Base-by-base conservation (phyloP, 2,797 vertebrate species). In the Neoniphon sammara region DNA sequence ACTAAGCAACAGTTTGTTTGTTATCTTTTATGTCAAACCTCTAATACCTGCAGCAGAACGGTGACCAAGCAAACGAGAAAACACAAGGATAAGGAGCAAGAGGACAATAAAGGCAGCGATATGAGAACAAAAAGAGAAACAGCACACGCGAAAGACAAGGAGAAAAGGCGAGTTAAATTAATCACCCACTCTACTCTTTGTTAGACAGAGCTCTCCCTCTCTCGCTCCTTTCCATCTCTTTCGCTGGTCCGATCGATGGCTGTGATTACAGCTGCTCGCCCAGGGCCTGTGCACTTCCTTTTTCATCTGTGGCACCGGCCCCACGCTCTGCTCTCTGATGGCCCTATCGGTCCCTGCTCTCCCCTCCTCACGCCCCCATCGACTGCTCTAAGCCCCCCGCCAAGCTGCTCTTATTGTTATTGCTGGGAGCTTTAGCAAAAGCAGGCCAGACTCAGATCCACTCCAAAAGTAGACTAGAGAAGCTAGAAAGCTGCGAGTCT, bases 191-290 rank as follows among this genome's bases (percentile, higher is more conserved):
- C 68, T 46, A 42, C 79, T 81, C 58, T 79, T 85, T 80, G 75
- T 81, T 79, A 72, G 56, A 75, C 9, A 53, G 83, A 80, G 67
- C 75, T 52, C 58, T 83, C 62, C 44, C 52, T 73, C 69, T 78
- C 47, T 46, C 36, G 36, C 55, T 70, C 36, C 57, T 70, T 64
- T 84, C 68, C 34, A 61, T 85, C 64, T 65, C 61, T 75, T 69
- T 60, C 14, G 21, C 83, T 53, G 74, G 56, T 64, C 42, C 69
- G 70, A 87, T 91, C 83, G 63, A 89, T 90, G 66, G 58, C 15
- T 71, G 70, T 84, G 82, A 90, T 91, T 91, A 90, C 77, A 70
- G 72, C 72, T 42, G 69, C 75, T 60, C 79, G 83, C 74, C 73
- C 77, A 82, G 72, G 74, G 70, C 69, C 69, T 21, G 39, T 67